These are phyloP conservation scores for Addax nasomaculatus DNA, from an alignment of 2,113 vertebrate species.

Conservation along the genomic window DNA sequence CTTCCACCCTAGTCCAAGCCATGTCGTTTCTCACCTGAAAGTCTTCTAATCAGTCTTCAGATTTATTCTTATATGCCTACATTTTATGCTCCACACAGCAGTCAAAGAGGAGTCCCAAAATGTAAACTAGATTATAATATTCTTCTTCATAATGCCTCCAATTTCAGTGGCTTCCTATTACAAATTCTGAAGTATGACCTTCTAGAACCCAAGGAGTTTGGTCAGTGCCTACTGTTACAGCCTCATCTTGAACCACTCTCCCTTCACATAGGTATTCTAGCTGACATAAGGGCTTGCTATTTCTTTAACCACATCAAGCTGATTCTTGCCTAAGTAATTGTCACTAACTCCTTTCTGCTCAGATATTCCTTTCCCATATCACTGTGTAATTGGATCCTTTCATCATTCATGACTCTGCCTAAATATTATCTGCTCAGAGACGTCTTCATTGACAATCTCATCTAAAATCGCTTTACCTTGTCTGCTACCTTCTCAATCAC, in stretches of 20 bases:
- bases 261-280: background rate
- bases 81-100: background rate
- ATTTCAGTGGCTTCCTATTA: background rate
- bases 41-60: background rate
- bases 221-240: background rate
- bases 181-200: background rate
- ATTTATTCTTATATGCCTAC: background rate
- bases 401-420: background rate
- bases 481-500: background rate
- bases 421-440: background rate
- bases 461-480: background rate
- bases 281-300: background rate
- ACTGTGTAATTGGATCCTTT: background rate
- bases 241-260: background rate
- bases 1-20: background rate
- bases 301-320: background rate
- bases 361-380: background rate
- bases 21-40: background rate
- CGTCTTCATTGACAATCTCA: background rate
- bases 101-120: background rate
- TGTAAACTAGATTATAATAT: background rate
- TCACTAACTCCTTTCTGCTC: background rate
- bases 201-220: background rate
- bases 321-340: background rate
- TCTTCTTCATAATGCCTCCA: background rate